Base-by-base conservation (phyloP, 2,888 invertebrate species). In the Mesoligia furuncula region DNA sequence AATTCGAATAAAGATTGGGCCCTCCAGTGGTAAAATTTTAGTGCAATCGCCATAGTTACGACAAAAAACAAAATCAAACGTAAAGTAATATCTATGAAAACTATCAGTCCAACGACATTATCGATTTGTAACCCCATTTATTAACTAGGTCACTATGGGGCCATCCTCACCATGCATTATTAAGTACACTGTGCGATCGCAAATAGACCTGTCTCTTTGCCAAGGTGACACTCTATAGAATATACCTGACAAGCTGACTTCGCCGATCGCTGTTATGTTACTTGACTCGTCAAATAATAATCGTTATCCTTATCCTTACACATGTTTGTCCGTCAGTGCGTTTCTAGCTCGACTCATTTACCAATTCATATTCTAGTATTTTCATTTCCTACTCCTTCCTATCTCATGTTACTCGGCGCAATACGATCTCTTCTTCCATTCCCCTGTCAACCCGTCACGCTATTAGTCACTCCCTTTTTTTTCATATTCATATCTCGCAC, bases 161-260 rank as follows among this genome's bases (percentile, higher is more conserved):
- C 62, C 62, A 79, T 77, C 57, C 39, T 80, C 78, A 83, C 39
- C 64, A 73, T 81, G 84, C 79, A 81, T 79, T 81, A 83, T 73
- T 81, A 57, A 81, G 51, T 83, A 73, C 31, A 20, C 13, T 27
- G 45, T 51, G 83, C 45, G 45, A 57, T 42, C 24, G 79, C 79
- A 72, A 83, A 83, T 51, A 77, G 39, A 68, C 51, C 36, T 0
- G 15, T n/a, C 36, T 54, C 27, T 48, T 51, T 48, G 64, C 36
- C 24, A 51, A 27, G 51, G 36, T 45, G 78, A 39, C 31, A 62
- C n/a, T 62, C 48, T 42, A n/a, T n/a, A 59, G 24, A 48, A 78
- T 68, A 31, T 48, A 17, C n/a, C 42, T 36, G 39, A 31, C 36
- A 31, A 17, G 24, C 36, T 13, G 48, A 27, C 48, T 36, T 74